Conservation (phyloP, 2,888 invertebrate species). For the Macrosoma leucophasiata region DNA sequence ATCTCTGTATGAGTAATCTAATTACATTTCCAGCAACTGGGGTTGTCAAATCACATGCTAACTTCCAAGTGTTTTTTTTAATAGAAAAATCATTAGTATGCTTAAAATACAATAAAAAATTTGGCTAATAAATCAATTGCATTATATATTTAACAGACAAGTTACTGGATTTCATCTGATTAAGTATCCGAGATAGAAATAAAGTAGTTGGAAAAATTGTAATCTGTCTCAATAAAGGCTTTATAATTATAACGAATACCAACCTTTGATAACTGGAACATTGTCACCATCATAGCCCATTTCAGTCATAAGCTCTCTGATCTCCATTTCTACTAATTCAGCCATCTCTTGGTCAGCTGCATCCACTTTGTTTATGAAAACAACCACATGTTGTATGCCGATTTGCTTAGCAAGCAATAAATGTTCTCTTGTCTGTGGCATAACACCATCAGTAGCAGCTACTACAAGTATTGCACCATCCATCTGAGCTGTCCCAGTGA, state of each 20-base stretch:
- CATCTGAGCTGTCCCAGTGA: constrained; percentile 76
- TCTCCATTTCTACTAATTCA: constrained; percentile 6
- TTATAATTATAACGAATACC: too few species aligned
- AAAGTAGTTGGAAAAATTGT: too few species aligned
- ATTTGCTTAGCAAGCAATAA: neutral
- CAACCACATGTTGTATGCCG: neutral
- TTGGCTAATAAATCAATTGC: neutral
- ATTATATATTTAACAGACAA: too few species aligned
- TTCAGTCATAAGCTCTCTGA: constrained; percentile 90
- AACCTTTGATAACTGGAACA: constrained; percentile 77
- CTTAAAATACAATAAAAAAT: too few species aligned
- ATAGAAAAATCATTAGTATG: too few species aligned
- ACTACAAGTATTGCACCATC: constrained; percentile 76
- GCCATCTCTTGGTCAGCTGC: neutral
- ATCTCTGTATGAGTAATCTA: too few species aligned
- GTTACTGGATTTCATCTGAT: too few species aligned
- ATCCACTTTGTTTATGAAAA: constrained; percentile 3
- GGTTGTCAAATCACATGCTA: too few species aligned
- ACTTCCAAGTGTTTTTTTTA: too few species aligned
- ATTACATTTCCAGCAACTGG: too few species aligned
- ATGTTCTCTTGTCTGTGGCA: constrained; percentile 6
- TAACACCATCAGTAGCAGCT: constrained; percentile 71
- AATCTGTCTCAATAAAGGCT: too few species aligned
- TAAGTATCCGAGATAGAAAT: too few species aligned
- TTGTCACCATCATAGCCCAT: constrained; percentile 98